These are phyloP conservation scores for Artemia sinica DNA, from an alignment of 2,888 invertebrate genomes.

Conservation along the genomic window DNA sequence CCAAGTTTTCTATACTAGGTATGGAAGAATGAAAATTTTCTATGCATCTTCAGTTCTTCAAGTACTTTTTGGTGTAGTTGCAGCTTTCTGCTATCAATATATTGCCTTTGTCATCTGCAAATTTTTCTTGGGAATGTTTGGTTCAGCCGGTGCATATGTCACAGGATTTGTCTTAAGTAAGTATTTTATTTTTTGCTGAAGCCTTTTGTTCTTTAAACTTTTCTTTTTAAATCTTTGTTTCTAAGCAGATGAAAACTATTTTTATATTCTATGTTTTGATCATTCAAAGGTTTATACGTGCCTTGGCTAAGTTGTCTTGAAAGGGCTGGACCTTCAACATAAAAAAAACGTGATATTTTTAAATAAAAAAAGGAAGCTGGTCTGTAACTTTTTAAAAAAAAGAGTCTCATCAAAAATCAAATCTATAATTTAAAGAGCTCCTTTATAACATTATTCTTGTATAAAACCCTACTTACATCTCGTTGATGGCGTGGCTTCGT, in stretches of 20 bases:
- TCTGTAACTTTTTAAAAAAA: too few relatives aligned
- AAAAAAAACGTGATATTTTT: too few relatives aligned
- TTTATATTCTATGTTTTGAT: background rate
- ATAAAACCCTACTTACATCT: too few relatives aligned
- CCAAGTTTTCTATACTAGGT: slow-evolving; percentile 27
- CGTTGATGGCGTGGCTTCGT: too few relatives aligned
- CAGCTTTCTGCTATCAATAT: slow-evolving; percentile 4
- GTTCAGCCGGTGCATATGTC: slow-evolving; percentile 58
- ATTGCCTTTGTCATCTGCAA: background rate
- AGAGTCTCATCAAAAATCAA: too few relatives aligned
- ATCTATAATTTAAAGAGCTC: too few relatives aligned
- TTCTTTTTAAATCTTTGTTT: background rate
- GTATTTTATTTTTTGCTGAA: slow-evolving; percentile 21
- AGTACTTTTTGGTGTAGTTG: background rate
- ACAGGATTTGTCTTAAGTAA: slow-evolving; percentile 39
- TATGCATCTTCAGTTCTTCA: slow-evolving; percentile 57
- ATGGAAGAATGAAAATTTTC: slow-evolving; percentile 60
- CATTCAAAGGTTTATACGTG: too few relatives aligned
- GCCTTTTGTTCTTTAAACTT: background rate
- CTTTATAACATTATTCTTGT: too few relatives aligned
- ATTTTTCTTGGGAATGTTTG: slow-evolving; percentile 52
- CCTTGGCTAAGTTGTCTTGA: too few relatives aligned
- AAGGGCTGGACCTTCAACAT: too few relatives aligned
- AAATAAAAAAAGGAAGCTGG: too few relatives aligned
- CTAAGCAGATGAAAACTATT: background rate